Conservation (phyloP, 2,888 invertebrate genomes). For the Drosophila dives region DNA sequence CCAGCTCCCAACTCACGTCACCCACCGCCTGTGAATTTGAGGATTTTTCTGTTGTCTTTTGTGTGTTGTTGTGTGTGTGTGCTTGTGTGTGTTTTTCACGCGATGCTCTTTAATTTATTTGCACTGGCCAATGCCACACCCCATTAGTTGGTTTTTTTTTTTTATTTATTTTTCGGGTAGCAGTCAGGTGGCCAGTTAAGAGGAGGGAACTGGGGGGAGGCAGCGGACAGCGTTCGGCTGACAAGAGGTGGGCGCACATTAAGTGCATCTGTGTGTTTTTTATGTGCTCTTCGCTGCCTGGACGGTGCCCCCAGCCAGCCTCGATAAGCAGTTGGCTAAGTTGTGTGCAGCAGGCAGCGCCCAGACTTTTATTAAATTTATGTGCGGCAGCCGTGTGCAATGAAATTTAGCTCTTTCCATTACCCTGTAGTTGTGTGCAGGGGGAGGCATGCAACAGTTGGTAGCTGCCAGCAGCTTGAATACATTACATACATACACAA, state of each 20-base stretch:
- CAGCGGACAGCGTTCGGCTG: background rate
- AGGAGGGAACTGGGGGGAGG: background rate
- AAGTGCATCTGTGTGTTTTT: slow-evolving; percentile 62
- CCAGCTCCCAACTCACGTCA: background rate
- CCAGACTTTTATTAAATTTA: slow-evolving; percentile 75
- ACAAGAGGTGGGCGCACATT: slow-evolving; percentile 52
- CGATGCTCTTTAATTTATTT: slow-evolving; percentile 74
- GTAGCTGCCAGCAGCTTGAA: background rate
- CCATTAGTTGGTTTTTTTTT: slow-evolving; percentile 57
- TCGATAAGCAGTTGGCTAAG: slow-evolving; percentile 58
- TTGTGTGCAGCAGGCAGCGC: slow-evolving; percentile 8
- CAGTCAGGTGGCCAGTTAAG: background rate
- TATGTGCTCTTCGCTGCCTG: slow-evolving; percentile 18
- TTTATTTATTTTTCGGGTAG: background rate
- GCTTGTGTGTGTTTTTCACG: slow-evolving; percentile 59
- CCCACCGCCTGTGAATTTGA: slow-evolving; percentile 31
- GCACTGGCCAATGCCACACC: slow-evolving; percentile 76
- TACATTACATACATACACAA: background rate
- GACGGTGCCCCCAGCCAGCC: slow-evolving; percentile 23
- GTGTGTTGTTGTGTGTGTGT: slow-evolving; percentile 30
- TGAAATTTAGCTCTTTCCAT: slow-evolving; percentile 37
- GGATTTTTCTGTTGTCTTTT: slow-evolving; percentile 19
- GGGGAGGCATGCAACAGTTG: background rate
- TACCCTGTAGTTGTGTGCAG: slow-evolving; percentile 34
- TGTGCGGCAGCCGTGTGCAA: slow-evolving; percentile 63